phyloP scores from a whole-genome alignment of 2,797 vertebrate species.

The Aeoliscus strigatus region DNA sequence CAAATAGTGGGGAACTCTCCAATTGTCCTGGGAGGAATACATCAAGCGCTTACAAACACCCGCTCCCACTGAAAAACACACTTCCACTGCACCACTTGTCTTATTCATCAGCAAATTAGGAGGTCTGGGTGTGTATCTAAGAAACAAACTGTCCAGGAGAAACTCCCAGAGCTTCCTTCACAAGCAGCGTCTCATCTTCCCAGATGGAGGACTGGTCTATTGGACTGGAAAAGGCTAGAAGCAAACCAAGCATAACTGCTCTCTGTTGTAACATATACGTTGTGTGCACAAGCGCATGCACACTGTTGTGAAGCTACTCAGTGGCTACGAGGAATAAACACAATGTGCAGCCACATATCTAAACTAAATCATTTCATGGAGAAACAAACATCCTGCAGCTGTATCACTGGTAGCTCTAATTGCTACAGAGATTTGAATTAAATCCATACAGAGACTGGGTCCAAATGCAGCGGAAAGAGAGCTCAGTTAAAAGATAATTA shows the following conservation, averaged over 20 bases:
- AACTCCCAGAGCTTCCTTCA: slow-evolving; percentile 59
- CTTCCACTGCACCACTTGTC: slow-evolving; percentile 35
- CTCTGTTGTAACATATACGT: slow-evolving; percentile 40
- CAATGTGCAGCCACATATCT: slow-evolving; percentile 25
- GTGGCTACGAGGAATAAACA: slow-evolving; percentile 32
- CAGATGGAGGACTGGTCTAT: slow-evolving; percentile 46
- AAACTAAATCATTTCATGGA: slow-evolving; percentile 9
- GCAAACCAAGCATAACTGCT: slow-evolving; percentile 59
- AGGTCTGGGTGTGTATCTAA: slow-evolving; percentile 57
- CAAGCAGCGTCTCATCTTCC: slow-evolving; percentile 34
- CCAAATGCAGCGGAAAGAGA: slow-evolving; percentile 28
- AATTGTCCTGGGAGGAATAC: slow-evolving; percentile 59
- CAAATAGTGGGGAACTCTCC: slow-evolving; percentile 58
- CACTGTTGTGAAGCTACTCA: slow-evolving; percentile 38
- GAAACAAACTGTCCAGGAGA: slow-evolving; percentile 66
- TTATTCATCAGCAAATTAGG: slow-evolving; percentile 65
- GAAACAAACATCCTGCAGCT: slow-evolving; percentile 22
- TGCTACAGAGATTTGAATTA: slow-evolving; percentile 52
- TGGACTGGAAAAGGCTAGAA: slow-evolving; percentile 65
- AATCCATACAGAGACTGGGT: slow-evolving; percentile 26
- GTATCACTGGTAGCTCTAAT: slow-evolving; percentile 44
- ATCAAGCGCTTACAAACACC: slow-evolving; percentile 51
- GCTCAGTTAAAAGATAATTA: slow-evolving; percentile 60
- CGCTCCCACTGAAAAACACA: slow-evolving; percentile 36
- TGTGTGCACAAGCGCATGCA: slow-evolving; percentile 21